These are phyloP conservation scores for Adrianichthys oophorus DNA, from an alignment of 2,797 vertebrate genomes.

Conservation along the genomic window DNA sequence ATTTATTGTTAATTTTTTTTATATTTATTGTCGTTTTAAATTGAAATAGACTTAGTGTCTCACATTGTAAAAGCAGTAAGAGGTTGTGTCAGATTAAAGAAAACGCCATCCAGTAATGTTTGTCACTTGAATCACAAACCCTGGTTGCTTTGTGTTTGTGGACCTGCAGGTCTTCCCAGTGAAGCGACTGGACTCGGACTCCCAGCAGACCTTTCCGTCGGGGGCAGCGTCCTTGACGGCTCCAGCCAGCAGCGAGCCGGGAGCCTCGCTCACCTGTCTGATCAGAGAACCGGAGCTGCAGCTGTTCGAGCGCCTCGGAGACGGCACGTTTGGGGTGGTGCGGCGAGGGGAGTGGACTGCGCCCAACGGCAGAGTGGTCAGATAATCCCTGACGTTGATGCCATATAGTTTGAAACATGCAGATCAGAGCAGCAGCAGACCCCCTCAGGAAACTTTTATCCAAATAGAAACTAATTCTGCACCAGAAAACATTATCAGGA, in stretches of 20 bases:
- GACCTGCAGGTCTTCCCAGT: slow-evolving; percentile 92
- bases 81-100: too few species aligned
- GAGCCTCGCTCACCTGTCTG: slow-evolving; percentile 89
- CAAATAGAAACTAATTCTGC: too few species aligned
- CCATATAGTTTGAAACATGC: too few species aligned
- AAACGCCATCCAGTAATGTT: too few species aligned
- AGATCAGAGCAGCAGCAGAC: too few species aligned
- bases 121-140: too few species aligned
- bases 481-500: too few species aligned
- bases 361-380: slow-evolving; percentile 88
- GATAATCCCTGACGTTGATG: slow-evolving; percentile 17
- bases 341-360: slow-evolving; percentile 92
- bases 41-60: too few species aligned
- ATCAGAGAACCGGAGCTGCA: slow-evolving; percentile 92
- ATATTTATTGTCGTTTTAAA: too few species aligned
- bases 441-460: too few species aligned
- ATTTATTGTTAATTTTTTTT: too few species aligned
- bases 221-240: slow-evolving; percentile 68
- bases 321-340: slow-evolving; percentile 95
- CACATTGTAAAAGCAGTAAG: too few species aligned
- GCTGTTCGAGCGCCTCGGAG: slow-evolving; percentile 91
- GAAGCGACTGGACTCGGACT: slow-evolving; percentile 87
- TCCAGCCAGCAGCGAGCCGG: slow-evolving; percentile 74
- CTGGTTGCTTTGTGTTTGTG: slow-evolving; percentile 14
- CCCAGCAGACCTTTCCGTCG: slow-evolving; percentile 76